A percentile compares a stretch with the other conserved stretches of the same genome.
Conservation (phyloP, 2,113 vertebrate species). For the Numida meleagris region DNA sequence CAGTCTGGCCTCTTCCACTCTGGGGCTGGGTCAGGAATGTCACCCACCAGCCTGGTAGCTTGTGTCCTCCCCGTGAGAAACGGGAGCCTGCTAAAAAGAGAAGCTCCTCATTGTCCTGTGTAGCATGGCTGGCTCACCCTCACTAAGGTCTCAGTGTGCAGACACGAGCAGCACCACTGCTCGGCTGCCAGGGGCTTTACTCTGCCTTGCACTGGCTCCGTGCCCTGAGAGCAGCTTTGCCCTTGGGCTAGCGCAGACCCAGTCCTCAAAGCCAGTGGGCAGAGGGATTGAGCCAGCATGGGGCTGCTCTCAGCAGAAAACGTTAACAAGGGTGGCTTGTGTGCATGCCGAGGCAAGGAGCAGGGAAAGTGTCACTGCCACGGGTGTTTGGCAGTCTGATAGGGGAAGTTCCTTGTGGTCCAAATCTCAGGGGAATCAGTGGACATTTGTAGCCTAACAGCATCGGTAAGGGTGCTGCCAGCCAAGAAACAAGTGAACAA, state of each 20-base stretch:
- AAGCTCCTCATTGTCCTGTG: not conserved
- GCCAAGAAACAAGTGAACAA: not conserved
- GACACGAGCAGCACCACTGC: not conserved
- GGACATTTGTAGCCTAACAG: not conserved
- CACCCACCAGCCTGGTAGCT: not conserved
- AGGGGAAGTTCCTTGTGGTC: not conserved
- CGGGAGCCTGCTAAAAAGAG: not conserved
- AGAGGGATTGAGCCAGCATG: too few species aligned
- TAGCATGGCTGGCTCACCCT: not conserved
- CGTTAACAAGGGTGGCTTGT: too few species aligned
- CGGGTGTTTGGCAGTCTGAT: accelerated
- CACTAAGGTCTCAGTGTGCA: not conserved
- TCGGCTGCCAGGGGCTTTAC: not conserved
- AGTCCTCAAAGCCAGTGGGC: not conserved
- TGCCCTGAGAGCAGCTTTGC: not conserved
- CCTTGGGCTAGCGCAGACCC: not conserved
- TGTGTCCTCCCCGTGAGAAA: accelerated
- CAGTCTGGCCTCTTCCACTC: not conserved
- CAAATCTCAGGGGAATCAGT: not conserved
- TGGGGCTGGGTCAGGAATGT: not conserved
- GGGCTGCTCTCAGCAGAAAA: not conserved
- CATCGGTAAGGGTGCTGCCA: not conserved
- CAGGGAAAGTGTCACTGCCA: accelerated
- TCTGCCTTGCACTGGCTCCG: not conserved
- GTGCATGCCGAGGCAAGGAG: not conserved